Percentiles rank a stretch among this genome's conserved stretches.
Evolutionary conservation across 2,113 vertebrate species (phyloP).

Genomic region (Gopherus evgoodei): DNA sequence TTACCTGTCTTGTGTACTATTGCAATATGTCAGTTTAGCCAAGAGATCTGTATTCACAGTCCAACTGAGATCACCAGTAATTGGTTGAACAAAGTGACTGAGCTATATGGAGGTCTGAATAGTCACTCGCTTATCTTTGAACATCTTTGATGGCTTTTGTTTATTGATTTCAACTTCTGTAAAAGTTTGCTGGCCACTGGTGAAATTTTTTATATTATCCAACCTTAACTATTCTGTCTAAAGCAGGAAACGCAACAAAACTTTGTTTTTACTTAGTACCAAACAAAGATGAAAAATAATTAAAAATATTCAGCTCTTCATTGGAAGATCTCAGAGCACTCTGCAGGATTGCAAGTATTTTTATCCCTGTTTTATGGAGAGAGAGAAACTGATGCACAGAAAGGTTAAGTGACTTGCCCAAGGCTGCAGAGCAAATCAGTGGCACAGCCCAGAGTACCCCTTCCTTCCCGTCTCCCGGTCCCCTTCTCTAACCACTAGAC

Average conservation of each 20-base stretch:
- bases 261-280: background rate
- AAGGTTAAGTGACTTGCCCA: background rate
- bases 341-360: background rate
- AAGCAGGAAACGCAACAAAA: background rate
- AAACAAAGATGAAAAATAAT: background rate
- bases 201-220: conserved; percentile 31
- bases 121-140: background rate
- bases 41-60: background rate
- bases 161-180: conserved; percentile 41
- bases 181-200: background rate
- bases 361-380: background rate
- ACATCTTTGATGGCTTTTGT: background rate
- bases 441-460: background rate
- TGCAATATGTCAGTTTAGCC: background rate
- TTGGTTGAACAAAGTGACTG: background rate
- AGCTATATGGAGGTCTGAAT: background rate
- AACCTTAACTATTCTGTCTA: conserved; percentile 16
- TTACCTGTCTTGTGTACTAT: background rate
- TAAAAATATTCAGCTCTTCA: background rate
- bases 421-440: background rate
- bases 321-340: background rate
- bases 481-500: background rate
- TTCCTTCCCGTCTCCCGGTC: background rate
- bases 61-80: background rate
- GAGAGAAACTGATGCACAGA: background rate